Conservation (phyloP, 2,888 invertebrate genomes). For the Xylophagus ater region DNA sequence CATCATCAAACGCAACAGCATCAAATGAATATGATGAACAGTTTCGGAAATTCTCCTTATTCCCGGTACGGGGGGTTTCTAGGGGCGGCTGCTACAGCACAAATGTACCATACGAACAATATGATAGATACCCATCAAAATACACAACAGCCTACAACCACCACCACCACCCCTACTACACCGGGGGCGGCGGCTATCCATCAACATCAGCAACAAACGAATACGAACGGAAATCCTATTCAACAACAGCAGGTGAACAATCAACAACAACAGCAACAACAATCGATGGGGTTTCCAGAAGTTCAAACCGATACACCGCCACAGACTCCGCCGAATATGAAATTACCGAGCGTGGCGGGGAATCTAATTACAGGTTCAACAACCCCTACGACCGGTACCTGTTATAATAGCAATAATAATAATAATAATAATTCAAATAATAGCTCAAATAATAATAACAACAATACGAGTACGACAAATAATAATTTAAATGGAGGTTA, state of each 20-base stretch:
- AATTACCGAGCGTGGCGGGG: conserved; percentile 68
- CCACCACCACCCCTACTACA: conserved; percentile 30
- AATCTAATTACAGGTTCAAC: conserved; percentile 54
- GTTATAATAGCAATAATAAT: conserved; percentile 32
- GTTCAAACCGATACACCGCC: conserved; percentile 82
- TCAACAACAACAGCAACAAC: conserved; percentile 31
- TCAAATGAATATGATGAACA: conserved; percentile 34
- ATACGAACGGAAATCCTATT: conserved; percentile 10
- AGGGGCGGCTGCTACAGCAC: conserved; percentile 37
- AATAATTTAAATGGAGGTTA: conserved; percentile 17
- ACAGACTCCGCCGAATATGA: conserved; percentile 90
- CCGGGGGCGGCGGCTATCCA: too few species aligned
- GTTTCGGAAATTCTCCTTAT: conserved; percentile 46
- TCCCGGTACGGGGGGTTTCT: conserved; percentile 58
- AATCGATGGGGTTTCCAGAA: conserved; percentile 67
- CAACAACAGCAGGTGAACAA: conserved; percentile 24
- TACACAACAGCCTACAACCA: conserved; percentile 42
- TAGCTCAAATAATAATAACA: conserved; percentile 17
- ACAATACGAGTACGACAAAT: conserved; percentile 21
- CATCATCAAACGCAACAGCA: conserved; percentile 18
- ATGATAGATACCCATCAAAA: conserved; percentile 21
- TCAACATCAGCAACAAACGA: conserved; percentile 26
- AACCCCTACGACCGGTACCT: conserved; percentile 45
- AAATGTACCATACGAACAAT: conserved; percentile 31
- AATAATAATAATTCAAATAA: conserved; percentile 13